Evolutionary conservation across 2,113 vertebrate genomes (phyloP), one percentile per base, ranked within the genome.

Genomic region (Amphiprion ocellaris): DNA sequence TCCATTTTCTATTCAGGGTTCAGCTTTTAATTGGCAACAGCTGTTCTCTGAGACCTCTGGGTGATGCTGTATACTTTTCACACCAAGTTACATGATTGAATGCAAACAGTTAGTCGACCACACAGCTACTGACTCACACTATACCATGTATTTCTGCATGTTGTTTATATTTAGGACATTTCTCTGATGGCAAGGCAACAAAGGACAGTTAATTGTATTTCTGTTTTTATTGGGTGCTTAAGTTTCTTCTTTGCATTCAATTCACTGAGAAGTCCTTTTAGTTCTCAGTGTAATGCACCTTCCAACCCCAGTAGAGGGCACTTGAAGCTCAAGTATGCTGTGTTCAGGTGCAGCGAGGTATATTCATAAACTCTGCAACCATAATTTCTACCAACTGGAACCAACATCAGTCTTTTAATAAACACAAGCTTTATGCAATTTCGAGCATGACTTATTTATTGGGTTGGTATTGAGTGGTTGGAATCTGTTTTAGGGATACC

Each of bases 11-110:
- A 84, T 87, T 85, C 73, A 67, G 69, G 58, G 85, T 77, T 84
- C 64, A 66, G 68, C 70, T 82, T 90, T 81, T 86, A 93, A 93
- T 90, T 92, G 61, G 83, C 70, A 86, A 41, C 92, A 94, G 91
- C 89, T 92, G 92, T 54, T 79, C 76, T 60, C 49, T 77, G 30
- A 85, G 33, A 61, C 49, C 56, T 75, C 70, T 59, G 28, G 81
- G 65, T 60, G 77, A 83, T 72, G 53, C 63, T 70, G 50, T 69
- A 3, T 47, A 70, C 63, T 82, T 39, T 84, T 78, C 62, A 63
- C 74, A 52, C 49, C n/a, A 12, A 12, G 39, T 83, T 80, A 69
- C 73, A 64, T 65, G 74, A 66, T 56, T 71, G 55, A 56, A 67
- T 52, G 46, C 63, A 75, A 77, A 79, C 82, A 69, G 46, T 44